Percentiles rank a stretch among this genome's conserved stretches.
phyloP scores from a whole-genome alignment of 2,113 vertebrate genomes.

The Tretioscincus oriximinensis region DNA sequence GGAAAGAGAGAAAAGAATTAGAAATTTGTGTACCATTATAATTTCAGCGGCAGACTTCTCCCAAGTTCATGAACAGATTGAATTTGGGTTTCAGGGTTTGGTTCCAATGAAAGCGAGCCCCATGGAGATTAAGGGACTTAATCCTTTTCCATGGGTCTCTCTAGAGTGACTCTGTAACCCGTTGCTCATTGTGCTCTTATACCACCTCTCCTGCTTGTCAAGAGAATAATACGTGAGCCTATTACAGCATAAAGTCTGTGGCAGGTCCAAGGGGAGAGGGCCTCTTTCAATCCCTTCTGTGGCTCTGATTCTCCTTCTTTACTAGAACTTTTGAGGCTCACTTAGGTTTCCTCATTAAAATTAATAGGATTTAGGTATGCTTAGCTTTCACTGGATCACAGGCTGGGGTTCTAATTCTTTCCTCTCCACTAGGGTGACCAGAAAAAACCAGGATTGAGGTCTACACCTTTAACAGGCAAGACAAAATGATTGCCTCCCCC shows the following conservation, averaged over 20 bases:
- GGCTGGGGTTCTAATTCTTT: neutral
- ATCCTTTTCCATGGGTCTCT: conserved; percentile 37
- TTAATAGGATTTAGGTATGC: neutral
- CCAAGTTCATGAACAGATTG: neutral
- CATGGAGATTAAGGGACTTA: conserved; percentile 25
- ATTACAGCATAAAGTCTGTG: conserved; percentile 9
- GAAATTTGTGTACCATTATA: conserved; percentile 25
- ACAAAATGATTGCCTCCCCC: too few species aligned
- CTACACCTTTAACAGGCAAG: too few species aligned
- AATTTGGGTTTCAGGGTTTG: conserved; percentile 32
- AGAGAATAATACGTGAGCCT: conserved; percentile 27
- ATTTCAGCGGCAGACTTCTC: conserved; percentile 10
- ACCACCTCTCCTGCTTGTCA: conserved; percentile 30
- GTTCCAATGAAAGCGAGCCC: conserved; percentile 1
- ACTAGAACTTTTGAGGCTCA: neutral
- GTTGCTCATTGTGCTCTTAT: conserved; percentile 21
- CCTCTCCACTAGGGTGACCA: neutral
- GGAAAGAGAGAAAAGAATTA: conserved; percentile 14
- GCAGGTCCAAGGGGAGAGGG: conserved; percentile 15
- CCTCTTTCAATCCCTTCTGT: neutral
- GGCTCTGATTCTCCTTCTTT: conserved; percentile 8
- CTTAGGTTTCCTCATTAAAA: neutral
- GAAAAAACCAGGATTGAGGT: too few species aligned
- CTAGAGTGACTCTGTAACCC: conserved; percentile 27
- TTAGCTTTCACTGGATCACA: neutral